Percentiles rank a stretch among this genome's conserved stretches.
These are phyloP conservation scores for Diogma glabrata DNA, from an alignment of 2,888 invertebrate species.

Conservation along the genomic window DNA sequence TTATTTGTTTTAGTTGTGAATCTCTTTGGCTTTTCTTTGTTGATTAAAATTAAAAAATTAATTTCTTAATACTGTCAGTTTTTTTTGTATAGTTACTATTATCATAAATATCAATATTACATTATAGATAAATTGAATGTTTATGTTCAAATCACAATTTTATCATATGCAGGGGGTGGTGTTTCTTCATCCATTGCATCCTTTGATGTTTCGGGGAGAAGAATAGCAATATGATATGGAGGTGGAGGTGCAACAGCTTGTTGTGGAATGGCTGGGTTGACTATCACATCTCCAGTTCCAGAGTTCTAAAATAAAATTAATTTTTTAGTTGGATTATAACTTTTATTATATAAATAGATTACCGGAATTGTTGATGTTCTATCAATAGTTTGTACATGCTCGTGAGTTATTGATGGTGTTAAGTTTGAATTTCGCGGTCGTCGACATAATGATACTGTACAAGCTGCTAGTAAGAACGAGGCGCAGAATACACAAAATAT, in stretches of 20 bases:
- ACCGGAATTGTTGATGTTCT: no score
- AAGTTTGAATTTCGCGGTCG: constrained; percentile 34
- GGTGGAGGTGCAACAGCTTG: constrained; percentile 43
- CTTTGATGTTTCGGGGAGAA: constrained; percentile 47
- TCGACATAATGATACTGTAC: constrained; percentile 49
- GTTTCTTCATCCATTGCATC: constrained; percentile 39
- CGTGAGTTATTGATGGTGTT: background rate
- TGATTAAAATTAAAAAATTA: no score
- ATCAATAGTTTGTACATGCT: background rate
- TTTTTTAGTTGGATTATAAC: no score
- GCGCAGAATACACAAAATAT: constrained; percentile 52
- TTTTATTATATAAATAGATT: no score
- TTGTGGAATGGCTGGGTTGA: constrained; percentile 18
- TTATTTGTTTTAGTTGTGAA: no score
- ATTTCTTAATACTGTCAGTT: no score
- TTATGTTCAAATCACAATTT: constrained; percentile 61
- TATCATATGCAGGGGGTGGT: constrained; percentile 64
- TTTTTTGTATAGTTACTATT: no score
- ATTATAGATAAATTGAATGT: no score
- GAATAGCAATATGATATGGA: constrained; percentile 74
- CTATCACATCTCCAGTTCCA: no score
- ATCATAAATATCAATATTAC: no score
- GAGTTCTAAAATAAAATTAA: no score
- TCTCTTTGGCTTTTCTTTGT: no score
- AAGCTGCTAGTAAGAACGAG: constrained; percentile 49